A percentile compares a stretch with the other conserved stretches of the same genome.
Evolutionary conservation across 1,140 invertebrate species (phyloP).

Genomic region (Ceratosolen solmsi): DNA sequence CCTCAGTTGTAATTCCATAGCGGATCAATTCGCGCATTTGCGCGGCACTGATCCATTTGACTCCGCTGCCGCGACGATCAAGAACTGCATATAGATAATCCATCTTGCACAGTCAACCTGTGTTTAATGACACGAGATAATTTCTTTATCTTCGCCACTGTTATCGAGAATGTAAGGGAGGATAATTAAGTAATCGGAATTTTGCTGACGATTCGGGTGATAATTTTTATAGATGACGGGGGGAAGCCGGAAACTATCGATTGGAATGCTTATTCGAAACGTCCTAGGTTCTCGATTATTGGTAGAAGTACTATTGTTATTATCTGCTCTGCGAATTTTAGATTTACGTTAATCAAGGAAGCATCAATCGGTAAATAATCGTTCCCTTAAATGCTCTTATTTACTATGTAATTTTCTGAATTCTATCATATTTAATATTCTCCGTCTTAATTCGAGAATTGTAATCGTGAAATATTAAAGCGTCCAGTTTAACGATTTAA

Average conservation of each 20-base stretch:
- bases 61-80: background rate
- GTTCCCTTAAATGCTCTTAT: background rate
- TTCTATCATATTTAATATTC: too few species aligned
- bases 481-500: too few species aligned
- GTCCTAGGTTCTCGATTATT: background rate
- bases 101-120: background rate
- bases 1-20: slow-evolving; percentile 43
- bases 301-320: background rate
- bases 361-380: background rate
- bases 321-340: background rate
- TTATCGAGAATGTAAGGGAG: slow-evolving; percentile 22
- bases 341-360: too few species aligned
- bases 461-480: background rate
- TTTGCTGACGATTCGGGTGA: background rate
- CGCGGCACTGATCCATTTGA: slow-evolving; percentile 16
- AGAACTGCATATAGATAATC: background rate
- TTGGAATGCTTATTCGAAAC: background rate
- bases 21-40: slow-evolving; percentile 46
- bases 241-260: background rate
- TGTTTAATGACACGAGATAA: slow-evolving; percentile 22
- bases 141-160: slow-evolving; percentile 11
- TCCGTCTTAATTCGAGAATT: background rate
- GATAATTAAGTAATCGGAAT: slow-evolving; percentile 20
- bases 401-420: background rate
- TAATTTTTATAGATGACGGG: background rate